These are phyloP conservation scores for Strigamia transsilvanica DNA, from an alignment of 2,888 invertebrate species.

Conservation along the genomic window DNA sequence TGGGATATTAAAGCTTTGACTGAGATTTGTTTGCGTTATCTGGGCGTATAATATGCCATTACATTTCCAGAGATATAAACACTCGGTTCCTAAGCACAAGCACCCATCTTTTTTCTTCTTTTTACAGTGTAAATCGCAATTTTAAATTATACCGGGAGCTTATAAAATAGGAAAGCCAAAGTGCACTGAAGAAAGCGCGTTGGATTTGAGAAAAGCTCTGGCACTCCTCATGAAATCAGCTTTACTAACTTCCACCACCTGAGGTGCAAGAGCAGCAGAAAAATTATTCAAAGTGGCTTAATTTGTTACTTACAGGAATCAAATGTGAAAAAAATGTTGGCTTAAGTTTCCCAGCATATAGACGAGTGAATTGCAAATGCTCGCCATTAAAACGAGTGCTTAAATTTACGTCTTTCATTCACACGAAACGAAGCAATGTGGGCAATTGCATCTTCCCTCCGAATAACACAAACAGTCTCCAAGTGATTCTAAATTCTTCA, in stretches of 20 bases:
- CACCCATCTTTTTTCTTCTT: not conserved
- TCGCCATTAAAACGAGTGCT: constrained; percentile 3
- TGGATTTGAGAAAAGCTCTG: constrained; percentile 14
- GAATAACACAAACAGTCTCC: not conserved
- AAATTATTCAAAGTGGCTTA: constrained; percentile 30
- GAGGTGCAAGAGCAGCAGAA: constrained; percentile 16
- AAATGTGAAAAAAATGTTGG: constrained; percentile 8
- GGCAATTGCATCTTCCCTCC: not conserved
- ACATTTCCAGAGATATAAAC: not conserved
- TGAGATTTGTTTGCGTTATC: too few species aligned
- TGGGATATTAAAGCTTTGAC: not conserved
- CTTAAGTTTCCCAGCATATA: constrained; percentile 10
- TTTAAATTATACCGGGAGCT: constrained; percentile 4
- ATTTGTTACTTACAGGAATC: constrained; percentile 30
- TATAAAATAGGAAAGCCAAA: constrained; percentile 4
- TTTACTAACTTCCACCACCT: constrained; percentile 26
- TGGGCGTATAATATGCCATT: too few species aligned
- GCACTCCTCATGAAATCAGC: constrained; percentile 18
- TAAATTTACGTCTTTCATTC: not conserved
- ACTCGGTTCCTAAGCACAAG: constrained; percentile 1
- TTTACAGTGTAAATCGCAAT: constrained; percentile 16
- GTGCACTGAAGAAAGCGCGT: constrained; percentile 6
- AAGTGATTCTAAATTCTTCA: not conserved
- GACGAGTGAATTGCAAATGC: constrained; percentile 3
- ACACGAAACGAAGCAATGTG: not conserved